Conservation (phyloP, 2,888 invertebrate species). For the Morpho achilles region DNA sequence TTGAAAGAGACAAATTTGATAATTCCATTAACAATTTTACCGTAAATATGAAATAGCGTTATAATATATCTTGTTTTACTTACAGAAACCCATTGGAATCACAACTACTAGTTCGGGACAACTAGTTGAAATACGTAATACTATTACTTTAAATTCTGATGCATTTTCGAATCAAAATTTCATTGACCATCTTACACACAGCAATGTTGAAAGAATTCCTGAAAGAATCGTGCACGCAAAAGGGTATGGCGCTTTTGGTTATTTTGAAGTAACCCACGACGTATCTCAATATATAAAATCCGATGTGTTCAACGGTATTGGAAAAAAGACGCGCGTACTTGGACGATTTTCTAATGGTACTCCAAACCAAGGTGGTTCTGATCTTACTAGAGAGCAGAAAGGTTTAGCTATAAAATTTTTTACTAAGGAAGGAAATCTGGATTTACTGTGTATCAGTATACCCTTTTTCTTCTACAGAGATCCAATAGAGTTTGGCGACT, state of each 20-base stretch:
- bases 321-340: slow-evolving; percentile 86
- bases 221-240: slow-evolving; percentile 96
- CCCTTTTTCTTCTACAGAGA: slow-evolving; percentile 94
- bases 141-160: background rate
- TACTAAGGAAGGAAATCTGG: slow-evolving; percentile 92
- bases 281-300: slow-evolving; percentile 87
- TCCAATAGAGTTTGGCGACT: slow-evolving; percentile 88
- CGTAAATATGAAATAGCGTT: too few relatives aligned
- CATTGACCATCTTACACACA: slow-evolving; percentile 38
- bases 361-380: slow-evolving; percentile 90
- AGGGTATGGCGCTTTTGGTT: slow-evolving; percentile 91
- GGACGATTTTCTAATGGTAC: slow-evolving; percentile 87
- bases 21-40: too few relatives aligned
- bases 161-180: background rate
- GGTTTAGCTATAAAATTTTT: slow-evolving; percentile 95
- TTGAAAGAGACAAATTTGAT: too few relatives aligned
- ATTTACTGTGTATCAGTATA: slow-evolving; percentile 90
- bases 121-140: background rate
- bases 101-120: background rate
- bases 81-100: background rate
- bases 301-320: slow-evolving; percentile 84
- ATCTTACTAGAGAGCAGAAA: slow-evolving; percentile 89
- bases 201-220: slow-evolving; percentile 91
- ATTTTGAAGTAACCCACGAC: slow-evolving; percentile 90
- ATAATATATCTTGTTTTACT: background rate